These are phyloP conservation scores for Acestrorhynchus altus DNA, from an alignment of 2,797 vertebrate species.

Conservation along the genomic window DNA sequence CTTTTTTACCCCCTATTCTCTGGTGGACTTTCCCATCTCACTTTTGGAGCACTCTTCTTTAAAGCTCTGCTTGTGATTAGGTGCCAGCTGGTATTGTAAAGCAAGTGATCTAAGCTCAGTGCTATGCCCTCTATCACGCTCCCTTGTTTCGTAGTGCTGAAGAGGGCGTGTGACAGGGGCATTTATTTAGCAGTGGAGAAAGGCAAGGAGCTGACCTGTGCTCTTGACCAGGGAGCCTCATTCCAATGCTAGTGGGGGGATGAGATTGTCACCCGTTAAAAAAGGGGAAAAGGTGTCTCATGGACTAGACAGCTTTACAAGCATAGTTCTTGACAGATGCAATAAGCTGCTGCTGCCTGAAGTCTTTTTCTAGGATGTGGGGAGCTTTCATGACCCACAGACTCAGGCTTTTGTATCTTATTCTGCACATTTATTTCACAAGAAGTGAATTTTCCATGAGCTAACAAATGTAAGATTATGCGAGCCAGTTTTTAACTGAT, in stretches of 20 bases:
- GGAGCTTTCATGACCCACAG: constrained; percentile 2
- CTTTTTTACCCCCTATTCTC: neutral
- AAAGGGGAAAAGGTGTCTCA: constrained; percentile 28
- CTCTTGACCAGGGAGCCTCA: constrained; percentile 27
- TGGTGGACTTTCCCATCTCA: constrained; percentile 13
- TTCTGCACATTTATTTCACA: neutral
- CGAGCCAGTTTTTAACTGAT: no score
- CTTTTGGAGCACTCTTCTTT: constrained; percentile 13
- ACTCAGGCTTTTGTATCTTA: neutral
- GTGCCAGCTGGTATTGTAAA: constrained; percentile 31
- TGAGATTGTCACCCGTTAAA: constrained; percentile 40
- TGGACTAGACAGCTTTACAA: constrained; percentile 38
- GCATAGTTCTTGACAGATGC: constrained; percentile 7
- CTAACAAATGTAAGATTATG: no score
- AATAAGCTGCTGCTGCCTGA: constrained; percentile 7
- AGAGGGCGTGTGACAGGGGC: constrained; percentile 33
- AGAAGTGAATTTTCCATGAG: no score
- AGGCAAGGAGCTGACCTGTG: constrained; percentile 39
- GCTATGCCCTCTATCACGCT: constrained; percentile 37
- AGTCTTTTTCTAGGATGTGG: neutral
- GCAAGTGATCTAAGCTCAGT: constrained; percentile 38
- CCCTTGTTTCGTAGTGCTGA: constrained; percentile 37
- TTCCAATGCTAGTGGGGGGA: constrained; percentile 26
- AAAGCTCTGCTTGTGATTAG: constrained; percentile 18
- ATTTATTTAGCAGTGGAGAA: constrained; percentile 51